These are phyloP conservation scores for Cygnus olor DNA, from an alignment of 2,797 vertebrate genomes.

Conservation along the genomic window DNA sequence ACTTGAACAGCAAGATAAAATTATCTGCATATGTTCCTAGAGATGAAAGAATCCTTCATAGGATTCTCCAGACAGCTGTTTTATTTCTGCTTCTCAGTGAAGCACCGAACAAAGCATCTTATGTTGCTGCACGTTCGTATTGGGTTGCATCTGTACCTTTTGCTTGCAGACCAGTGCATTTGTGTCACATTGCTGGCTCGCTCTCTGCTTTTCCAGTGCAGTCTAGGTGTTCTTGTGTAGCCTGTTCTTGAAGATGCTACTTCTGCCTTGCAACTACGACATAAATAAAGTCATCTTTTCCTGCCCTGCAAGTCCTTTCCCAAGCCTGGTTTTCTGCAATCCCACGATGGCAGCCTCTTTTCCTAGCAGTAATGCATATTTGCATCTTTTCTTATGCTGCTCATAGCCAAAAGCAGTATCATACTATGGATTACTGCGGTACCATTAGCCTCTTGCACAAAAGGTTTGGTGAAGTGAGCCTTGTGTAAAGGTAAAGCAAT, in stretches of 20 bases:
- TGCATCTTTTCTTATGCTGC: background rate
- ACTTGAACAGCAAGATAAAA: background rate
- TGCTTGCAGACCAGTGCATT: background rate
- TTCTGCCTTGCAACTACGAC: background rate
- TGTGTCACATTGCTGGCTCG: background rate
- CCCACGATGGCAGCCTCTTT: background rate
- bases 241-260: background rate
- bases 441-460: background rate
- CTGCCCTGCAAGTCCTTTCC: background rate
- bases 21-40: background rate
- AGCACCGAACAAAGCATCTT: background rate
- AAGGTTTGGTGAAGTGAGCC: background rate
- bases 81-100: background rate
- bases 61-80: background rate
- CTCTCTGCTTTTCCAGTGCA: background rate
- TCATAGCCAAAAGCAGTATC: background rate
- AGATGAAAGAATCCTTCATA: background rate
- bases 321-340: background rate
- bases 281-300: background rate
- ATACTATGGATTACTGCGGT: background rate
- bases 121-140: background rate
- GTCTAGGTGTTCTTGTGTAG: background rate
- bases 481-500: too few relatives aligned
- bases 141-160: background rate
- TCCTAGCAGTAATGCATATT: background rate